Conservation (phyloP, 2,888 invertebrate species). For the Mesoligia furuncula region DNA sequence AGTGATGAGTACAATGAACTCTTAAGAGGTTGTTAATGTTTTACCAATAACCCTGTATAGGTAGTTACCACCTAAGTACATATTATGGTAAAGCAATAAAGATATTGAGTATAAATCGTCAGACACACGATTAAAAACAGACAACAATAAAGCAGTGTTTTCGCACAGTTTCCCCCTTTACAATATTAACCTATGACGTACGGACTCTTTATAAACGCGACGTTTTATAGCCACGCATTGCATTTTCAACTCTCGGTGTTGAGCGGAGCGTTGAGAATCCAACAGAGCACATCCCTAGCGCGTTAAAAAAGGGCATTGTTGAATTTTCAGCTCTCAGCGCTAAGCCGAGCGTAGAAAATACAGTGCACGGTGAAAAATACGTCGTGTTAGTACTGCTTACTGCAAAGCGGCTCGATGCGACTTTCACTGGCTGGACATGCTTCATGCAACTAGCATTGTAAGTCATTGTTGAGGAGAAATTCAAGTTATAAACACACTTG, state of each 20-base stretch:
- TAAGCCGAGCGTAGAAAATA: neutral
- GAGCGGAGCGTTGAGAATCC: neutral
- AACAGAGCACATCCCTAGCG: neutral
- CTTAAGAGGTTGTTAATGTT: too few relatives aligned
- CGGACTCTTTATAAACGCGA: neutral
- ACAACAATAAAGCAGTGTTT: slow-evolving; percentile 22
- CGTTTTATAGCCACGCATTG: neutral
- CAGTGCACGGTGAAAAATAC: neutral
- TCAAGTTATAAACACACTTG: slow-evolving; percentile 20
- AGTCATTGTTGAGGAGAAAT: slow-evolving; percentile 53
- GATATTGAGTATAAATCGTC: too few relatives aligned
- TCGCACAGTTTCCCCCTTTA: slow-evolving; percentile 35
- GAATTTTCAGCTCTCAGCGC: neutral
- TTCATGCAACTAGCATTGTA: slow-evolving; percentile 26
- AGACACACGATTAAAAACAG: slow-evolving; percentile 25
- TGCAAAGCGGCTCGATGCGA: slow-evolving; percentile 7
- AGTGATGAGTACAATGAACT: too few relatives aligned
- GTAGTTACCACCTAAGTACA: too few relatives aligned
- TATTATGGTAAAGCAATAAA: too few relatives aligned
- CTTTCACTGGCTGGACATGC: slow-evolving; percentile 55
- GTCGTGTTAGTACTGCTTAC: neutral
- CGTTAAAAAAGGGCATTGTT: neutral
- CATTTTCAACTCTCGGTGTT: neutral
- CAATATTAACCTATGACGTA: neutral
- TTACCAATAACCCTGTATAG: too few relatives aligned